A percentile compares a stretch with the other conserved stretches of the same genome.
These are phyloP conservation scores for Cataglyphis livida DNA, from an alignment of 2,888 invertebrate genomes.

Conservation along the genomic window DNA sequence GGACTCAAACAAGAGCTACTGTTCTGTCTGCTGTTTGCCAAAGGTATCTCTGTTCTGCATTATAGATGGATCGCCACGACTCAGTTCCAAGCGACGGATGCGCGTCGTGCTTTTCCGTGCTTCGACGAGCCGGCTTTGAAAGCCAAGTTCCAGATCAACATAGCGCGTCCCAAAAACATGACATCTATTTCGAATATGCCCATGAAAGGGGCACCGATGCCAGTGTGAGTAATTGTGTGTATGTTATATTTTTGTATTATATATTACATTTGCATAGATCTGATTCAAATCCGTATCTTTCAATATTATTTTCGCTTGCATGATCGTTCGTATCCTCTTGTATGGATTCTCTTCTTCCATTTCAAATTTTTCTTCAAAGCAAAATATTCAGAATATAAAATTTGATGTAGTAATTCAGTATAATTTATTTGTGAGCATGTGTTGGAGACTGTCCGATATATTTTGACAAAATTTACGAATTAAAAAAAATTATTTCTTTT, in stretches of 20 bases:
- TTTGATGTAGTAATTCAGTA: background rate
- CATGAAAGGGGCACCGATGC: constrained; percentile 84
- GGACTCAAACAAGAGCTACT: constrained; percentile 20
- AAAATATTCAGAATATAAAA: background rate
- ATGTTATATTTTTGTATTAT: background rate
- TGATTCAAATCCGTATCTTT: background rate
- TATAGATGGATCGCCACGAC: constrained; percentile 93
- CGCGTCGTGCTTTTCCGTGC: constrained; percentile 93
- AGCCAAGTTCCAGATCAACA: constrained; percentile 92
- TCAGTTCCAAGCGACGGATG: constrained; percentile 94
- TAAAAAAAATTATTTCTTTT: background rate
- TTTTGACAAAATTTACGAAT: background rate
- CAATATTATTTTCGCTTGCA: background rate
- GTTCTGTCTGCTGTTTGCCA: constrained; percentile 23
- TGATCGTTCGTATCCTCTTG: background rate
- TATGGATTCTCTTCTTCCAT: background rate
- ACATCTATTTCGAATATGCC: constrained; percentile 94
- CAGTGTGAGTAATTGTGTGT: constrained; percentile 86
- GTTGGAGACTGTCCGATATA: background rate
- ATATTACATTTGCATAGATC: background rate
- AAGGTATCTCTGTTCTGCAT: constrained; percentile 64
- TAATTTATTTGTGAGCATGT: background rate
- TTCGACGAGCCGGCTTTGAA: constrained; percentile 95
- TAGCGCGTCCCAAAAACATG: constrained; percentile 91
- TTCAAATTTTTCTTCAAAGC: background rate